phyloP scores from a whole-genome alignment of 1,140 invertebrate genomes.

The Drosophila tsacasi region DNA sequence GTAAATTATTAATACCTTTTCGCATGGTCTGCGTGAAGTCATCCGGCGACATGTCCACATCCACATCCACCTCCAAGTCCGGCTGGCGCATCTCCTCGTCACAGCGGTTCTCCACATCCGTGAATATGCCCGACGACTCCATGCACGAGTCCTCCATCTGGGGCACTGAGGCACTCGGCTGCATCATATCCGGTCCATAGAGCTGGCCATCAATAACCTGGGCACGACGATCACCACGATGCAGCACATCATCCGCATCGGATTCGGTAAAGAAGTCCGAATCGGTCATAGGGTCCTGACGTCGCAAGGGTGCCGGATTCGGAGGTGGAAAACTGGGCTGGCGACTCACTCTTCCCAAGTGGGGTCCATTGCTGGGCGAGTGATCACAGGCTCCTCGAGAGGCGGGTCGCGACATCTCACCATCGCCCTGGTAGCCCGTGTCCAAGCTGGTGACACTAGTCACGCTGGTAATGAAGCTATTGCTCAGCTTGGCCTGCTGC shows the following conservation, averaged over 20 bases:
- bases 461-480: slow-evolving; percentile 92
- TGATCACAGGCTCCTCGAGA: slow-evolving; percentile 91
- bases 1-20: slow-evolving; percentile 25
- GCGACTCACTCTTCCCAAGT: slow-evolving; percentile 67
- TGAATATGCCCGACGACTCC: slow-evolving; percentile 94
- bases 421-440: slow-evolving; percentile 94
- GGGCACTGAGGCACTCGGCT: slow-evolving; percentile 84
- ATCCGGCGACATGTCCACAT: slow-evolving; percentile 87
- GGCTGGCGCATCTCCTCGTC: slow-evolving; percentile 81
- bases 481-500: slow-evolving; percentile 86
- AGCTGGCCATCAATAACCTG: slow-evolving; percentile 94
- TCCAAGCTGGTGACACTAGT: slow-evolving; percentile 94
- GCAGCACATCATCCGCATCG: slow-evolving; percentile 92
- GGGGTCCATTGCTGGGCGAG: slow-evolving; percentile 86
- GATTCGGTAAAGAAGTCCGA: slow-evolving; percentile 95
- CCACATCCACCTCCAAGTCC: slow-evolving; percentile 55
- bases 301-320: slow-evolving; percentile 80
- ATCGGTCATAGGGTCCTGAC: slow-evolving; percentile 94
- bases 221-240: slow-evolving; percentile 89
- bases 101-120: slow-evolving; percentile 91
- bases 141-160: slow-evolving; percentile 88
- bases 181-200: slow-evolving; percentile 89
- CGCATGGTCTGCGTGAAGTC: slow-evolving; percentile 86
- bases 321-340: slow-evolving; percentile 80
- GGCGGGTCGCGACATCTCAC: slow-evolving; percentile 92